Evolutionary conservation across 2,797 vertebrate species (phyloP), one percentile per base, ranked within the genome.

Genomic region (Periparus ater): DNA sequence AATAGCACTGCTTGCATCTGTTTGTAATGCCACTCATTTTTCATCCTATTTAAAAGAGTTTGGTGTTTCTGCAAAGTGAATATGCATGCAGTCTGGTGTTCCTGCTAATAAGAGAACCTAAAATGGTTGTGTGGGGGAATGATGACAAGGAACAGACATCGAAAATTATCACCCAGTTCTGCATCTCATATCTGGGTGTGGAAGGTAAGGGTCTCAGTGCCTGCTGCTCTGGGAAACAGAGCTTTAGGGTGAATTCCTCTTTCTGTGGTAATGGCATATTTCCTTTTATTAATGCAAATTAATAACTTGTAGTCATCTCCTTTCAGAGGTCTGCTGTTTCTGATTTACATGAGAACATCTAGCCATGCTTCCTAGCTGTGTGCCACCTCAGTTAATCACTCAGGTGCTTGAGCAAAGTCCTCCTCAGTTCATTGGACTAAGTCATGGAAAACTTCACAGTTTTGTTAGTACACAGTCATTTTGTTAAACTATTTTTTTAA

Each of bases 151-250:
- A 82, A 18, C 20, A 19, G 38, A 22, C 57, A 83, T 44, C 26
- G 42, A 17, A 61, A 85, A 57, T 30, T 17, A 4, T 85, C n/a
- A 42, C 32, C 12, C 38, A 20, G 15, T 67, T 91, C 81, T 91
- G 34, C n/a, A 30, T 61, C 62, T 45, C 0, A 0, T 4, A 2
- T 40, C 63, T 36, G 13, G 48, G 10, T 47, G 29, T 38, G 45
- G 55, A 93, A 53, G 36, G 51, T 38, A 36, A 1, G 0, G 3
- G 6, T 53, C 0, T 0, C 30, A 11, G 51, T 32, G n/a, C 27
- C 29, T 77, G 53, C 61, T 4, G 9, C 54, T 60, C 42, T 4
- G 6, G 25, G 40, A 86, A 36, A 29, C n/a, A 62, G 20, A 71
- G 42, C 61, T 89, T 44, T 60, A 62, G 44, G 30, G 8, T 26